Evolutionary conservation across 2,113 vertebrate species (phyloP).

Genomic region (Ctenodactylus gundi): DNA sequence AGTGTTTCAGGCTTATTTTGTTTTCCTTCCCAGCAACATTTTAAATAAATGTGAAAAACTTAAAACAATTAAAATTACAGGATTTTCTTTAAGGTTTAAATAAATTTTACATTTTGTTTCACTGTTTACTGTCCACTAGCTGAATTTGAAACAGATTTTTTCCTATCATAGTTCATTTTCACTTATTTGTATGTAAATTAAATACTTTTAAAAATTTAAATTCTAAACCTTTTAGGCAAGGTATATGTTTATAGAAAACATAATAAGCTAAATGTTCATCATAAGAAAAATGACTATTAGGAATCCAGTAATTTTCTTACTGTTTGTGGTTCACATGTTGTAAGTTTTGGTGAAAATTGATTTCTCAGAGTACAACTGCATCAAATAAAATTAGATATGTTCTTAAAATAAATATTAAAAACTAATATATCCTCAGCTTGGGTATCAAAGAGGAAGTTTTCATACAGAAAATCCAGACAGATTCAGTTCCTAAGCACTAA

Average conservation of each 20-base stretch:
- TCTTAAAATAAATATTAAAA: not conserved
- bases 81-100: not conserved
- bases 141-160: not conserved
- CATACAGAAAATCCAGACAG: not conserved
- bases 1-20: not conserved
- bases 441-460: not conserved
- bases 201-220: not conserved
- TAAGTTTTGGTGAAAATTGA: not conserved
- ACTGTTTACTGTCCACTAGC: not conserved
- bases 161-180: not conserved
- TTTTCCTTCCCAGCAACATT: not conserved
- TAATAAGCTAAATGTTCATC: not conserved
- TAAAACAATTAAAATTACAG: not conserved
- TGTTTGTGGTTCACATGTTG: not conserved
- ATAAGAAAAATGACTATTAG: not conserved
- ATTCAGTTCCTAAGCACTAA: not conserved
- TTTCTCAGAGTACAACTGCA: not conserved
- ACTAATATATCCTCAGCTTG: not conserved
- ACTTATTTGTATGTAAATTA: not conserved
- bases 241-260: not conserved
- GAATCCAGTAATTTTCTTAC: not conserved
- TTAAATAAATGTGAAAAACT: not conserved
- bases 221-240: not conserved
- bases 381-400: not conserved
- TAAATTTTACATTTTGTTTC: not conserved